Conservation (phyloP, 2,888 invertebrate species). For the Hirtodrosophila cameraria region DNA sequence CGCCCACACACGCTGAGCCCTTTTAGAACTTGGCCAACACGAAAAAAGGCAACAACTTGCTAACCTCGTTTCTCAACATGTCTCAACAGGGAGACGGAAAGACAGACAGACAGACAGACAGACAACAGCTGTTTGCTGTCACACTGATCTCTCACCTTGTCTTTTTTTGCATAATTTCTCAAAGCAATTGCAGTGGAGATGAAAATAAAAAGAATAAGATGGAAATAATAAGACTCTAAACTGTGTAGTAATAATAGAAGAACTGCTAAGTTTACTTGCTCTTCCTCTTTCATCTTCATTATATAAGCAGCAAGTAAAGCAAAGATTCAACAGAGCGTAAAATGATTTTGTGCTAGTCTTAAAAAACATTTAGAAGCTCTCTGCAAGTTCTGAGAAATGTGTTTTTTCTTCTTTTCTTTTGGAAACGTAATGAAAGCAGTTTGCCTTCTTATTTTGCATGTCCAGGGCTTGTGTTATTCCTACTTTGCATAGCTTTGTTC, state of each 20-base stretch:
- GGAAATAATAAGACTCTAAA: constrained; percentile 22
- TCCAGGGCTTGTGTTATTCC: constrained; percentile 35
- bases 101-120: constrained; percentile 32
- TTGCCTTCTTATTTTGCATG: constrained; percentile 50
- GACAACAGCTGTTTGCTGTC: constrained; percentile 72
- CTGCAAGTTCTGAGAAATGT: constrained; percentile 22
- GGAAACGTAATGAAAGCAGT: constrained; percentile 50
- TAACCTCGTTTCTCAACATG: constrained; percentile 63
- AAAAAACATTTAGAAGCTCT: constrained; percentile 53
- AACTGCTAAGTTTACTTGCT: constrained; percentile 28
- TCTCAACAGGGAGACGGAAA: constrained; percentile 28
- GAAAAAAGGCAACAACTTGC: constrained; percentile 31
- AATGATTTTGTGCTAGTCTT: constrained; percentile 59
- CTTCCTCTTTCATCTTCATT: constrained; percentile 38
- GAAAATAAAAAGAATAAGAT: neutral
- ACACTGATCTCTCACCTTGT: constrained; percentile 67
- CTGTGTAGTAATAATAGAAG: constrained; percentile 42
- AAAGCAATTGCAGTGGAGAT: constrained; percentile 49
- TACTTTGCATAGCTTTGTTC: constrained; percentile 25
- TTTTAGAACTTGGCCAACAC: constrained; percentile 53
- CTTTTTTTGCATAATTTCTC: constrained; percentile 53
- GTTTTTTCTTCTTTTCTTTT: constrained; percentile 25
- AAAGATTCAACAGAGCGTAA: constrained; percentile 73
- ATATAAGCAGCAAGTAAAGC: constrained; percentile 47
- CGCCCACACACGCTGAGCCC: constrained; percentile 63